These are phyloP conservation scores for Kobus ellipsiprymnus DNA, from an alignment of 2,113 vertebrate genomes.

Conservation along the genomic window DNA sequence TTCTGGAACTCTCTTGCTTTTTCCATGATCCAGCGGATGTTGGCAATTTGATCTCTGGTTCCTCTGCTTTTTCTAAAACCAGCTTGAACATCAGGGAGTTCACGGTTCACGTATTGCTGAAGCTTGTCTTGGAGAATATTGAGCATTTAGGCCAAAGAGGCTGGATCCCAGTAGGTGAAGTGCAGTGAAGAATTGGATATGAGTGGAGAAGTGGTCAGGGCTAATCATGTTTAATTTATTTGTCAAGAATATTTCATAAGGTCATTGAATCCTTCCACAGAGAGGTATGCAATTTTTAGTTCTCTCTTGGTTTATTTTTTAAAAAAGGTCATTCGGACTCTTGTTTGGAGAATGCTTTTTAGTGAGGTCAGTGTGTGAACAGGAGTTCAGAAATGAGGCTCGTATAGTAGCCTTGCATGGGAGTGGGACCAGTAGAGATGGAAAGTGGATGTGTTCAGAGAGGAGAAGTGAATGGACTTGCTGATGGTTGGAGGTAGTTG, in stretches of 20 bases:
- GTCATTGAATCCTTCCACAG: background rate
- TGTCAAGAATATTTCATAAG: background rate
- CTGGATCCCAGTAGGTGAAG: background rate
- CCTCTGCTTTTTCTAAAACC: no score
- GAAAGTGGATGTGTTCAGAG: no score
- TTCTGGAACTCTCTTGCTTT: no score
- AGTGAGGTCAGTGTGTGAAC: background rate
- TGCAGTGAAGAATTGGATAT: background rate
- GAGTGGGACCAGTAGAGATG: background rate
- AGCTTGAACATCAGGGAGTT: no score
- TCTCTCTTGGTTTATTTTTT: background rate
- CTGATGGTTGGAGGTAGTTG: no score
- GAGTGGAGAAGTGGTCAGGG: background rate
- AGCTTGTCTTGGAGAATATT: no score
- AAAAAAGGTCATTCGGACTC: background rate
- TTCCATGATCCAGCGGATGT: no score
- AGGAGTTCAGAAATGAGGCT: background rate
- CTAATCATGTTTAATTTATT: background rate
- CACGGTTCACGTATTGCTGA: no score
- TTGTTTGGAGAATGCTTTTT: background rate
- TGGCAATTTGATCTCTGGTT: no score
- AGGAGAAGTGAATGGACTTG: background rate
- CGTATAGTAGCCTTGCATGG: no score
- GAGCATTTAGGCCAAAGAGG: background rate
- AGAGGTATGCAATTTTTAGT: background rate